Evolutionary conservation across 1,140 invertebrate species (phyloP), one percentile per base, ranked within the genome.

Genomic region (Periplaneta americana): DNA sequence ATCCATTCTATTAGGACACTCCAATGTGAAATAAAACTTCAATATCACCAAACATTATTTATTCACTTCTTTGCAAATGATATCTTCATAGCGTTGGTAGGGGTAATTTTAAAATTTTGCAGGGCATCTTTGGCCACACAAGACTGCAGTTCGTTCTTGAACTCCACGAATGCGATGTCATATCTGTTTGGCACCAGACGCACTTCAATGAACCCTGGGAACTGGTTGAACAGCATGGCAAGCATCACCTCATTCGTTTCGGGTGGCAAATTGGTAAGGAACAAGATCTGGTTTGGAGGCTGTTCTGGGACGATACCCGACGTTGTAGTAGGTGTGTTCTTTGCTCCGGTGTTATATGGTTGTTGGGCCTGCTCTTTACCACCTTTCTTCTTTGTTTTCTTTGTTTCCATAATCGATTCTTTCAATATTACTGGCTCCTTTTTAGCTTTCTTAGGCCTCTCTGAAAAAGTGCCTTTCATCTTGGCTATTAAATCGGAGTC

Each of bases 401-500:
- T 82, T 81, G 28, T 84, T 84, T 57, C 39, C 39, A 36, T 74
- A 77, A 31, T 85, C 83, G 33, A 15, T 31, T 31, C 75, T 11
- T 28, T 28, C 11, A 76, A 28, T 82, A 75, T 74, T 82, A 78
- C 80, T 82, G 36, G 11, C 13, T 22, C 13, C 22, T 57, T 13
- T 57, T 57, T 57, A 57, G 22, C 39, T 80, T 85, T 86, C 81
- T 86, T 87, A 36, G 87, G 87, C 84, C 91, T 84, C 84, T 93
- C 91, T 13, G 91, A 89, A 86, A 88, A 94, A 9, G 93, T 93
- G 28, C 92, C 92, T 84, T 93, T 94, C 84, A 90, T 88, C 85
- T 93, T 93, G 22, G 92, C 88, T 82, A 94, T 92, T 8, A 91
- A 86, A 85, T 94, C 91, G 11, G 92, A 93, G 84, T 93, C 93